phyloP scores from a whole-genome alignment of 2,113 vertebrate genomes.

The human region GRCh38 chr9:116185001-116185500 shows the following conservation, averaged over 20 bases:
- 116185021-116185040: neutral
- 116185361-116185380: neutral
- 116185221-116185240: neutral
- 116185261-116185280: neutral
- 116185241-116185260: neutral
- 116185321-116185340: neutral
- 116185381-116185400: neutral
- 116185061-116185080: neutral
- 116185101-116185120: neutral
- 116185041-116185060: neutral
- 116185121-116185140: neutral
- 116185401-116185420: neutral
- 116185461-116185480: neutral
- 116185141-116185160: neutral
- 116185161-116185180: neutral
- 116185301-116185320: neutral
- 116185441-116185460: slow-evolving; percentile 33
- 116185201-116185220: neutral
- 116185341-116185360: neutral
- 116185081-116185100: neutral
- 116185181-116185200: neutral
- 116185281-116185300: neutral
- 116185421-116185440: slow-evolving; percentile 16
- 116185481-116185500: neutral
- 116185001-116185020: neutral